These are phyloP conservation scores for Acanthurus leucopareius DNA, from an alignment of 2,797 vertebrate genomes.

Conservation along the genomic window DNA sequence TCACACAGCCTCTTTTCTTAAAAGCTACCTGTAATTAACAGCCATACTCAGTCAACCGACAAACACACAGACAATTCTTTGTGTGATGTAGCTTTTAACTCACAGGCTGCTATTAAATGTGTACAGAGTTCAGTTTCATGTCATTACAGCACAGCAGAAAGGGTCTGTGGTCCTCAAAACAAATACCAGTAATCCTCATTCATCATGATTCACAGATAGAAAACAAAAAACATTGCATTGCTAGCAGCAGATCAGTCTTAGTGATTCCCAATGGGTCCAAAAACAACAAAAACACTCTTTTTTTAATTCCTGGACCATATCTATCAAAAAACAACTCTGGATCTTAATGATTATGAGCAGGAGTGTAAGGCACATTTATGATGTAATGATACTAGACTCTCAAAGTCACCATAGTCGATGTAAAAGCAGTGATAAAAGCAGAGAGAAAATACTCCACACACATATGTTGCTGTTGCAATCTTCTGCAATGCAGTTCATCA, in stretches of 20 bases:
- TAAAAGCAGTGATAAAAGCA: conserved; percentile 1
- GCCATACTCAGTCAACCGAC: conserved; percentile 2
- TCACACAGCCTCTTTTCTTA: not conserved
- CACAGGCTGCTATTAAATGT: not conserved
- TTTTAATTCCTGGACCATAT: not conserved
- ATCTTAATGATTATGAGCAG: not conserved
- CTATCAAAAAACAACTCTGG: conserved; percentile 8
- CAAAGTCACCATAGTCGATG: not conserved
- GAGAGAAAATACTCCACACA: not conserved
- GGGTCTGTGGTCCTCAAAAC: not conserved
- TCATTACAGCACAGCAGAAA: not conserved
- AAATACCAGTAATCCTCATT: conserved; percentile 2
- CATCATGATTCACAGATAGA: not conserved
- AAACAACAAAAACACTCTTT: not conserved
- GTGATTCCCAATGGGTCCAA: not conserved
- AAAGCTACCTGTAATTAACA: conserved; percentile 2
- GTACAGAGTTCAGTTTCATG: not conserved
- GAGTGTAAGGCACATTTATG: conserved; percentile 2
- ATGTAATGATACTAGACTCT: not conserved
- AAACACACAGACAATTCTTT: not conserved
- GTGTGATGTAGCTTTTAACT: not conserved
- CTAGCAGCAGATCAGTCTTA: conserved; percentile 6
- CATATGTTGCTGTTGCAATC: conserved; percentile 21
- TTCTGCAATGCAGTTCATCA: conserved; percentile 11
- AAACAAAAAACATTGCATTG: not conserved